phyloP scores from a whole-genome alignment of 2,113 vertebrate genomes.

The Cololabis saira region DNA sequence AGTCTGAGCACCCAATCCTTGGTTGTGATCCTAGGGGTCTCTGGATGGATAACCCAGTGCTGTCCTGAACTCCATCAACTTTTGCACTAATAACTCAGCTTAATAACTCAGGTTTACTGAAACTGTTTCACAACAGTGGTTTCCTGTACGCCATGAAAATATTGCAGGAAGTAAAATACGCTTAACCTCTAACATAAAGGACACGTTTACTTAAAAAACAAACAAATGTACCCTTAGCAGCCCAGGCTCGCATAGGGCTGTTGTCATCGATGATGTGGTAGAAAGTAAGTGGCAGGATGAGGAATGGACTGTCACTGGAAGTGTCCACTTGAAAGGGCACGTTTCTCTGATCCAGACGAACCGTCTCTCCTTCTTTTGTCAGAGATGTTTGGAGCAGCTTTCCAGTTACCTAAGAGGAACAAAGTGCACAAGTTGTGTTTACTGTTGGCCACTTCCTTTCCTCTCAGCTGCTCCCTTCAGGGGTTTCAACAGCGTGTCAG shows the following conservation, averaged over 20 bases:
- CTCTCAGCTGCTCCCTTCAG: no score
- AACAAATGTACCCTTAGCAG: slow-evolving; percentile 73
- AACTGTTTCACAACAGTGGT: neutral
- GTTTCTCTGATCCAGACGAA: slow-evolving; percentile 92
- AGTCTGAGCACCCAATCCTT: no score
- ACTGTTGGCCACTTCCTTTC: neutral
- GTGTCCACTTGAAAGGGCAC: slow-evolving; percentile 95
- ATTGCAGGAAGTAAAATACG: no score
- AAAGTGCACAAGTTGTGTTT: neutral
- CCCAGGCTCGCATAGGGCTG: slow-evolving; percentile 87
- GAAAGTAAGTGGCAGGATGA: slow-evolving; percentile 95
- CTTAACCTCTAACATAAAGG: no score
- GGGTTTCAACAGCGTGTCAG: no score
- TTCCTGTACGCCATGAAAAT: neutral
- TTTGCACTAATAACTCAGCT: no score
- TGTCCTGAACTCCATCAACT: no score
- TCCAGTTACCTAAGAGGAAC: slow-evolving; percentile 83
- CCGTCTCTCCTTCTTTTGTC: slow-evolving; percentile 91
- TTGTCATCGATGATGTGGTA: slow-evolving; percentile 90
- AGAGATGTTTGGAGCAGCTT: slow-evolving; percentile 93
- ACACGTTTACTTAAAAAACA: no score
- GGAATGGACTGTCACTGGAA: slow-evolving; percentile 94
- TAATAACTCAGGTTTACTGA: no score
- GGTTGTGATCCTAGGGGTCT: no score
- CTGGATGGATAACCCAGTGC: no score